Evolutionary conservation across 2,888 invertebrate species (phyloP), one percentile per base, ranked within the genome.

Genomic region (Onthophagus sagittarius): DNA sequence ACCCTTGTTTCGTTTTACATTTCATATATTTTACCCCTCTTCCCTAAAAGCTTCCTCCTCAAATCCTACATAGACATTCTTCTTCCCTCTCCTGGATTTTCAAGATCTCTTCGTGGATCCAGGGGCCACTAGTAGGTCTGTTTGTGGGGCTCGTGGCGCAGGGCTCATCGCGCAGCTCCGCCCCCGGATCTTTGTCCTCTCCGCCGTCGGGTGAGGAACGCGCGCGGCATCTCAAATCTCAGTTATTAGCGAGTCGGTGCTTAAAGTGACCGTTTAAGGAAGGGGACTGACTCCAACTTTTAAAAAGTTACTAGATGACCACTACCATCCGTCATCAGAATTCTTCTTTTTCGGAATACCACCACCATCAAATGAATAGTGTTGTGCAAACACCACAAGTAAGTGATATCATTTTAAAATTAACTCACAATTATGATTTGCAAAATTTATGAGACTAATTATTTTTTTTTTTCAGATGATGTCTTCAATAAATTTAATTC

Each of bases 211-310:
- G 9, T 83, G 83, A 82, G 23, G 23, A 23, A 23, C 23, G 23
- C 23, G 80, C 81, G 77, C 79, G 78, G 78, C 79, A 79, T 78
- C 77, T 81, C 81, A 82, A 74, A 83, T 84, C 84, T 82, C 84
- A 84, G 85, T 85, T 84, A 85, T 85, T 85, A 85, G 84, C 82
- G 82, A 82, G 82, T 83, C 82, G 81, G 39, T 7, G 39, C 39
- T 82, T 82, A 83, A 83, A 82, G 83, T 83, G 84, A 81, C 76
- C 79, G 79, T 79, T 79, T 83, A 83, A 84, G 84, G 83, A 83
- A 11, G 39, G 11, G 9, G 39, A 53, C 23, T 23, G 23, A 23
- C 23, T 23, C 1, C 23, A 23, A 23, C 83, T 79, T 82, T 83
- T 80, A 79, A 83, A 77, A 82, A 81, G 77, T 82, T 83, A 76